Percentiles rank a stretch among this genome's conserved stretches.
phyloP scores from a whole-genome alignment of 2,888 invertebrate genomes.

The Drosophila ezoana region DNA sequence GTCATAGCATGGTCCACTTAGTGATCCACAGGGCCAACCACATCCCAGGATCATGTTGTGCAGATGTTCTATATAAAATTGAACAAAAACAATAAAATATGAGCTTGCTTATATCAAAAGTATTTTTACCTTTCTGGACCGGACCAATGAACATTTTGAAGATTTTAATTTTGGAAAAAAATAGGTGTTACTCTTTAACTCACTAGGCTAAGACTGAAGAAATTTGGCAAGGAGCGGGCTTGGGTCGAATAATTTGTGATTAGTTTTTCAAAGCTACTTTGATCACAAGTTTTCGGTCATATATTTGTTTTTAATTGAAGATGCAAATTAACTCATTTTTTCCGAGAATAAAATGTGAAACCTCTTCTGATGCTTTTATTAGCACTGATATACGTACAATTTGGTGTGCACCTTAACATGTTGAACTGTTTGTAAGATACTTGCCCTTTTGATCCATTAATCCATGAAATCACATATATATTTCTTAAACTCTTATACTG shows the following conservation, averaged over 20 bases:
- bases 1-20: constrained; percentile 57
- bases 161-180: constrained; percentile 6
- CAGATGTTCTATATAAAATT: not conserved
- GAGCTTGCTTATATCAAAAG: not conserved
- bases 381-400: no score
- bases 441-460: no score
- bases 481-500: no score
- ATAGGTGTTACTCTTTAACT: constrained; percentile 10
- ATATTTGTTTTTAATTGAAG: no score
- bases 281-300: not conserved
- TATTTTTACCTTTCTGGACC: constrained; percentile 13
- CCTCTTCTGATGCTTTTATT: no score
- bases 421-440: no score
- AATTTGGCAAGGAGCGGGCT: not conserved
- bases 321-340: no score
- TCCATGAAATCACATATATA: no score
- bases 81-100: not conserved
- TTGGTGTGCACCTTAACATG: no score
- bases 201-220: constrained; percentile 1
- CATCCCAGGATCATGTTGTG: constrained; percentile 50
- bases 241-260: not conserved
- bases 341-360: no score
- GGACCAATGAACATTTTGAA: constrained; percentile 37
- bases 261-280: not conserved
- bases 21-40: constrained; percentile 56